A percentile compares a stretch with the other conserved stretches of the same genome.
Evolutionary conservation across 2,888 invertebrate species (phyloP).

Genomic region (Tetragnatha montana): DNA sequence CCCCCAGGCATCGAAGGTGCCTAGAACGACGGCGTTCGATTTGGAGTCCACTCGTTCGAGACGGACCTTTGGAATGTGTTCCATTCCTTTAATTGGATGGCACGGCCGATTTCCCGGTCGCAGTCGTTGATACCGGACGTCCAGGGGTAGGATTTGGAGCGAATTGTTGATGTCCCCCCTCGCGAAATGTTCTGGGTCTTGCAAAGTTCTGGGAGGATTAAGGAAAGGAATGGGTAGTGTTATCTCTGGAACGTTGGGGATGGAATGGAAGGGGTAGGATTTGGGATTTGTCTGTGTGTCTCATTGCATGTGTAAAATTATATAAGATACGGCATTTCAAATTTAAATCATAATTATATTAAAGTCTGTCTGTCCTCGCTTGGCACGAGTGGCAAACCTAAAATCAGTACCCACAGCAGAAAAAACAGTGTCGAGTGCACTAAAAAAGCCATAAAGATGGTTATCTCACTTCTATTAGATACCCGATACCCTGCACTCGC

Average conservation of each 20-base stretch:
- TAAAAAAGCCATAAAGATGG: too few relatives aligned
- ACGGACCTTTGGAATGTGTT: conserved; percentile 12
- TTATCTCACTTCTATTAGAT: too few relatives aligned
- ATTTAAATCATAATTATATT: too few relatives aligned
- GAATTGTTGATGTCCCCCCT: not conserved
- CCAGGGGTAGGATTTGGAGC: not conserved
- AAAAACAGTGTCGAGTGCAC: too few relatives aligned
- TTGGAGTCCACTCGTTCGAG: conserved; percentile 13
- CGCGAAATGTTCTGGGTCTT: not conserved
- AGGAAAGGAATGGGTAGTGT: not conserved
- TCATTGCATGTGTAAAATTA: too few relatives aligned
- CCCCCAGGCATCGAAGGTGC: conserved; percentile 5
- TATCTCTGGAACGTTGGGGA: not conserved
- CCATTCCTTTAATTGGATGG: conserved; percentile 44
- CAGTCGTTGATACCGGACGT: not conserved
- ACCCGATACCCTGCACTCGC: too few relatives aligned
- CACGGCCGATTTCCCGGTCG: not conserved
- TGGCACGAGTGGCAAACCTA: too few relatives aligned
- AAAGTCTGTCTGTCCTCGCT: too few relatives aligned
- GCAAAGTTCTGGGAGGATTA: not conserved
- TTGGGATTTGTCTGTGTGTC: not conserved
- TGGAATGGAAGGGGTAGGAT: not conserved
- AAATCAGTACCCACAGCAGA: too few relatives aligned
- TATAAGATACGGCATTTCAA: too few relatives aligned
- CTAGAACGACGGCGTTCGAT: conserved; percentile 31